These are phyloP conservation scores for Catotricha subobsoleta DNA, from an alignment of 2,888 invertebrate genomes.

Conservation along the genomic window DNA sequence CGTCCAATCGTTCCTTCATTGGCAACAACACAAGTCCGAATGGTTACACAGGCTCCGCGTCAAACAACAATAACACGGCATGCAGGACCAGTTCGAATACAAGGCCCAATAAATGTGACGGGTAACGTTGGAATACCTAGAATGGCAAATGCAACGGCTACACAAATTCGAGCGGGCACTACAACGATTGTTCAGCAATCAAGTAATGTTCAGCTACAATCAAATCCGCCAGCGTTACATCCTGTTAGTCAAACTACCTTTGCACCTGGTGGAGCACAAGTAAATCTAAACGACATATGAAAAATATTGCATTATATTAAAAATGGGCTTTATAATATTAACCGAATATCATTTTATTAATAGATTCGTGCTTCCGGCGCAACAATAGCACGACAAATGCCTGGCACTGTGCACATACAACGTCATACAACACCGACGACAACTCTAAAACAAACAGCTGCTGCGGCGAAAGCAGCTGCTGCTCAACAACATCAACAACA, in stretches of 20 bases:
- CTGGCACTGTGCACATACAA: conserved; percentile 1
- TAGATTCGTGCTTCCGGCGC: background rate
- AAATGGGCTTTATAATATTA: background rate
- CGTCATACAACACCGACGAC: too few relatives aligned
- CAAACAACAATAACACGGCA: conserved; percentile 31
- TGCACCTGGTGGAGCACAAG: conserved; percentile 11
- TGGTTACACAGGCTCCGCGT: conserved; percentile 34
- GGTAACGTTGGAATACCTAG: too few relatives aligned
- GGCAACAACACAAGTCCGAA: conserved; percentile 38
- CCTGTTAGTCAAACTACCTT: conserved; percentile 18
- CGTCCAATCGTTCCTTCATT: conserved; percentile 35
- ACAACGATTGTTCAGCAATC: conserved; percentile 17
- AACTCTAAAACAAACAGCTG: background rate
- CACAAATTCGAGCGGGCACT: conserved; percentile 21
- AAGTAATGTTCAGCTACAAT: conserved; percentile 16
- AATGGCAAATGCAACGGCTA: conserved; percentile 16
- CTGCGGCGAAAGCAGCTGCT: conserved; percentile 14
- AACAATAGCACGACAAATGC: background rate
- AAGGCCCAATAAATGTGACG: conserved; percentile 13
- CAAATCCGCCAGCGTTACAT: conserved; percentile 25
- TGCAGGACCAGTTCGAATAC: conserved; percentile 20
- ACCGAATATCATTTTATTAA: background rate
- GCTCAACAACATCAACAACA: conserved; percentile 18
- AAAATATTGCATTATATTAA: background rate
- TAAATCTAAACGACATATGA: conserved; percentile 2